Conservation (phyloP, 2,113 vertebrate species). For the Oxyruncus cristatus region DNA sequence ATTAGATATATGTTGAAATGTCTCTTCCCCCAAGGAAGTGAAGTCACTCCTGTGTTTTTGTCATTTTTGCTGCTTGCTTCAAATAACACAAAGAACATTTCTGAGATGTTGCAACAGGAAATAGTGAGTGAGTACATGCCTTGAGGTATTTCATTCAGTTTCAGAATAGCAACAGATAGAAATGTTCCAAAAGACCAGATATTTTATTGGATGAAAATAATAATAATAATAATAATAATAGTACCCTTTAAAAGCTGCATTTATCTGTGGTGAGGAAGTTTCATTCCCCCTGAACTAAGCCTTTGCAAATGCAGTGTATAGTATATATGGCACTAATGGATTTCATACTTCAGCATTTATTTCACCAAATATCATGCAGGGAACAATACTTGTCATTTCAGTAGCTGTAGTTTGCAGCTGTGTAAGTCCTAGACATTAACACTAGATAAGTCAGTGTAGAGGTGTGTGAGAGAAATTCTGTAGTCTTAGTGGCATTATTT, state of each 20-base stretch:
- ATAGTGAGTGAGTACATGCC: slow-evolving; percentile 47
- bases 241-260: background rate
- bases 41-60: slow-evolving; percentile 11
- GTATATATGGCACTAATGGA: slow-evolving; percentile 5
- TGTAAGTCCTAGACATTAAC: slow-evolving; percentile 18
- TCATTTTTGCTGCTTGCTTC: slow-evolving; percentile 18
- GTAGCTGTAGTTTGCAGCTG: background rate
- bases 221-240: background rate
- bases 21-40: background rate
- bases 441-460: background rate
- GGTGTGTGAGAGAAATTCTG: background rate
- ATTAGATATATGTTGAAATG: background rate
- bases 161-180: slow-evolving; percentile 28
- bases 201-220: background rate
- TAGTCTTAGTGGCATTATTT: slow-evolving; percentile 21
- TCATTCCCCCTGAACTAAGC: background rate
- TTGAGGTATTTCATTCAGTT: slow-evolving; percentile 55
- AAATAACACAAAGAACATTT: slow-evolving; percentile 49
- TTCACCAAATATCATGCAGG: background rate
- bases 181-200: background rate
- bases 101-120: slow-evolving; percentile 51
- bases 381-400: slow-evolving; percentile 22
- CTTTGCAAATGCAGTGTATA: background rate
- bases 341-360: background rate
- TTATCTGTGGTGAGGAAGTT: background rate